phyloP scores from a whole-genome alignment of 1,140 invertebrate genomes.

The Phthorimaea operculella region DNA sequence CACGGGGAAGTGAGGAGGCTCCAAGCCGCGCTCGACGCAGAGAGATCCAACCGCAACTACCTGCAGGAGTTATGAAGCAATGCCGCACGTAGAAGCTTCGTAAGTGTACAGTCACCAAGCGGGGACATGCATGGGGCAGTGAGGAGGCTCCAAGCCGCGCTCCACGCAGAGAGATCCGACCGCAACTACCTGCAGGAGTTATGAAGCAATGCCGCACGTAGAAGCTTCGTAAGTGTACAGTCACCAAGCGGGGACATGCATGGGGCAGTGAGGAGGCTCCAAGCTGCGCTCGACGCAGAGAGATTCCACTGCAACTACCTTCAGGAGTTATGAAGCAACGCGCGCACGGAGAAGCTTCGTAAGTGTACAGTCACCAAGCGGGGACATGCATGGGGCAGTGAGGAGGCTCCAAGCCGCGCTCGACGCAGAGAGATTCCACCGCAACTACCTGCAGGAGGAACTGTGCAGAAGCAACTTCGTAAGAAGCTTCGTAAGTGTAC shows the following conservation, averaged over 20 bases:
- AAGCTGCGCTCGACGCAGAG: conserved; percentile 54
- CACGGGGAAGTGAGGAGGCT: conserved; percentile 48
- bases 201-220: conserved; percentile 44
- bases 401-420: conserved; percentile 46
- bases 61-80: no score
- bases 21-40: conserved; percentile 52
- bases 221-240: conserved; percentile 34
- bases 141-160: conserved; percentile 42
- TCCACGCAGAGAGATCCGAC: conserved; percentile 57
- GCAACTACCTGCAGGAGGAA: conserved; percentile 51
- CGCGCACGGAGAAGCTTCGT: conserved; percentile 44
- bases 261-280: conserved; percentile 42
- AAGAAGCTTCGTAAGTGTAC: conserved; percentile 38
- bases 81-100: conserved; percentile 42
- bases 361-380: conserved; percentile 11
- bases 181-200: conserved; percentile 54
- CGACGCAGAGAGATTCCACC: conserved; percentile 54
- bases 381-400: conserved; percentile 42
- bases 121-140: conserved; percentile 42
- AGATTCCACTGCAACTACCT: conserved; percentile 52
- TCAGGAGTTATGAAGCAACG: no score
- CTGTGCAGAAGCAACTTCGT: no score
- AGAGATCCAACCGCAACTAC: conserved; percentile 52
- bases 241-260: conserved; percentile 22
- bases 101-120: conserved; percentile 22